phyloP scores from a whole-genome alignment of 2,113 vertebrate genomes.

The Aspiorhynchus laticeps region DNA sequence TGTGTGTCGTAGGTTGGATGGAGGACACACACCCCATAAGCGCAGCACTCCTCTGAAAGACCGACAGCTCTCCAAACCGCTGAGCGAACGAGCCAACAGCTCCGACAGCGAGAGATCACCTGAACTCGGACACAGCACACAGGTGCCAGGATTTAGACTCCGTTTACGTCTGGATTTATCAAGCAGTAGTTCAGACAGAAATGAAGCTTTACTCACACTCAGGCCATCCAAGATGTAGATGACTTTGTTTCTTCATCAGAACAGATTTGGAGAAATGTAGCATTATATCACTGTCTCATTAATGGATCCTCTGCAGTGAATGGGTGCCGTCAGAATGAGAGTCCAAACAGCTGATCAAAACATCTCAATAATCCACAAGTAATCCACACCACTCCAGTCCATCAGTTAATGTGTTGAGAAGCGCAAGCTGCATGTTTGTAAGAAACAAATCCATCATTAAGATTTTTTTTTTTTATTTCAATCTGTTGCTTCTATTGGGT shows the following conservation, averaged over 20 bases:
- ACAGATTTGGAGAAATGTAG: background rate
- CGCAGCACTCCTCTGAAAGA: conserved; percentile 84
- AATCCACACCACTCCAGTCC: background rate
- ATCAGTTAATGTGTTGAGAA: background rate
- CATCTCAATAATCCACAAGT: no score
- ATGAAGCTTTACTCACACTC: background rate
- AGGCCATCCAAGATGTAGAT: background rate
- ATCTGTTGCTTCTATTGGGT: no score
- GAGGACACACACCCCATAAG: conserved; percentile 81
- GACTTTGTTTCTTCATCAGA: background rate
- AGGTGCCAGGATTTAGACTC: conserved; percentile 67
- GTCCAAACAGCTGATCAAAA: background rate
- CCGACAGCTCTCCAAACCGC: conserved; percentile 84
- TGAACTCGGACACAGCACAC: conserved; percentile 82
- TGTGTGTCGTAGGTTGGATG: conserved; percentile 74
- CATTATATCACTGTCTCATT: background rate
- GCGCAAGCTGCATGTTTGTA: no score
- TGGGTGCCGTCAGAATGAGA: background rate
- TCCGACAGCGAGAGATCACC: conserved; percentile 87
- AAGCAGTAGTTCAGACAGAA: background rate
- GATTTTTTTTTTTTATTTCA: no score
- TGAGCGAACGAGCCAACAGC: conserved; percentile 87
- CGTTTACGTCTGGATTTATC: background rate
- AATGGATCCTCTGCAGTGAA: background rate
- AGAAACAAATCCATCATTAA: no score